Base-by-base conservation (phyloP, 30 jellyfish, hydroid and myxozoan genomes). In the Thelohanellus kitauei region DNA sequence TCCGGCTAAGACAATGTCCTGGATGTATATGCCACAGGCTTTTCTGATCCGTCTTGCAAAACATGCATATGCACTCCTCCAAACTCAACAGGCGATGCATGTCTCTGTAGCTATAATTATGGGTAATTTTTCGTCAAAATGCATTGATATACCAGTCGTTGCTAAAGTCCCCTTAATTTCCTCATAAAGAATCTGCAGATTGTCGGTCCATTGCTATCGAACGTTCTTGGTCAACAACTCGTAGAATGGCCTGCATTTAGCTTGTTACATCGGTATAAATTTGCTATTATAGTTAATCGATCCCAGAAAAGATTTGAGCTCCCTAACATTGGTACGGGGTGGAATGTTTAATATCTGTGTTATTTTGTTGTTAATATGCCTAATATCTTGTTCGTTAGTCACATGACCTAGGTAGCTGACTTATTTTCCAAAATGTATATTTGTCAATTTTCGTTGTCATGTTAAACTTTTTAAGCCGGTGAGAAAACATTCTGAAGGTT, bases 31-130 rank as follows among this genome's bases (percentile, higher is more conserved):
- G 73, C 64, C 15, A 57, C 44, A 24, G 83, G 88, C 20, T 45
- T 14, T 41, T 65, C 88, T 11, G 58, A 13, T 5, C 60, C 59
- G 38, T 56, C 59, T 16, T 18, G 38, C 67, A 48, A 21, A 22
- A 11, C 18, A 22, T 66, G 86, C 6, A 45, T 17, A 21, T 57
- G 31, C 25, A 66, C 83, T 1, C 85, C 88, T 8, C 83, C 67
- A 4, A 66, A 43, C 18, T 86, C 80, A 41, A 19, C 20, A 14
- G 66, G 41, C 13, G 80, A 53, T 3, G 82, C 86, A 43, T n/a
- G n/a, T n/a, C n/a, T 58, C 86, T 14, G 47, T 23, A 17, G 34
- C 25, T 40, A 62, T 42, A 14, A 14, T 16, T 12, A 44, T 32
- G 12, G 59, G 57, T 43, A 38, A 29, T 4, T 33, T 33, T 21